Evolutionary conservation across 37 sponge, comb jelly and placozoan species (phyloP), one percentile per base, ranked within the genome.

Genomic region (Amphimedon queenslandica): DNA sequence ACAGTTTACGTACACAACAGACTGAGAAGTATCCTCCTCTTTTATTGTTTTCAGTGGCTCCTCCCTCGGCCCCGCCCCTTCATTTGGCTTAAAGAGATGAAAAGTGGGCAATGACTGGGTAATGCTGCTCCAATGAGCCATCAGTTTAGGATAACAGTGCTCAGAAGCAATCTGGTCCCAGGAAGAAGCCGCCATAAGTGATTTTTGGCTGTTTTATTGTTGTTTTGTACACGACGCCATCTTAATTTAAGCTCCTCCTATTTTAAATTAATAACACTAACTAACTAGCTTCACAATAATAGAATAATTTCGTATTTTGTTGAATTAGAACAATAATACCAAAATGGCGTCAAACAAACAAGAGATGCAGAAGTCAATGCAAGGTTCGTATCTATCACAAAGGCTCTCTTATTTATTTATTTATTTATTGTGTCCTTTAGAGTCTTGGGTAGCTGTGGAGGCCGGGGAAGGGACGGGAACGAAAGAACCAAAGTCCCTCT

Each of bases 101-200:
- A 6, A 60, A 60, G 28, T 60, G 5, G 61, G 61, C 5, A 60
- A n/a, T n/a, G 61, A 60, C 28, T 60, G 61, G 27, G 5, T 11
- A n/a, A 60, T 11, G 27, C 24, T n/a, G 27, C 61, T 60, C 61
- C 61, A 25, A 25, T 11, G 27, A 25, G 27, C 61, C 61, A 60
- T 60, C 5, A 79, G 70, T 23, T 63, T 73, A 0, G 75, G 67
- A 69, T 79, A 85, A 38, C 70, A 78, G 64, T 85, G 85, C 63
- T 85, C 85, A 55, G 40, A 31, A 5, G 85, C 42, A 68, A 85
- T 85, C 71, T 73, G 71, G 23, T 58, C 27, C 61, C 61, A 60
- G 5, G 28, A 25, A n/a, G 23, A n/a, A 60, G 51, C 51, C 51
- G 51, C 51, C 51, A 47, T 47, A 47, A 13, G n/a, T n/a, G n/a